Conservation (phyloP, 2,888 invertebrate species). For the Balanococcus diminutus region DNA sequence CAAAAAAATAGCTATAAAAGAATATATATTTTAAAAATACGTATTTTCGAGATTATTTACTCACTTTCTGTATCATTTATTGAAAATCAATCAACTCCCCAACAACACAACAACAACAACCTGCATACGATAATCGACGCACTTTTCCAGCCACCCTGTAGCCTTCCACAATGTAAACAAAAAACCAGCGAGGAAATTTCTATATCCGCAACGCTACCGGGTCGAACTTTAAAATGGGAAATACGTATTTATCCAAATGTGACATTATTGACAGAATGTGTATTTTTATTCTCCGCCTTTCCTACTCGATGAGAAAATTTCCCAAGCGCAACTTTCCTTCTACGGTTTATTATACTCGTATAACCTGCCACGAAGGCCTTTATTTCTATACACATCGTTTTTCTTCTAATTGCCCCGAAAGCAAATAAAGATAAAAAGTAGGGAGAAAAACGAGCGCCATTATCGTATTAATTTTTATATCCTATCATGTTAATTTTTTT, state of each 20-base stretch:
- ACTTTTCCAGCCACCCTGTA: not conserved
- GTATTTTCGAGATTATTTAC: too few relatives aligned
- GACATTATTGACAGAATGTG: not conserved
- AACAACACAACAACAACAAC: too few relatives aligned
- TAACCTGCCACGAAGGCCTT: too few relatives aligned
- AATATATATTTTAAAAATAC: too few relatives aligned
- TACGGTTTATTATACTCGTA: not conserved
- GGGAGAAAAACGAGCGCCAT: not conserved
- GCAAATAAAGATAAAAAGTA: not conserved
- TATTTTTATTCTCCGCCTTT: not conserved
- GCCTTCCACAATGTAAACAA: too few relatives aligned
- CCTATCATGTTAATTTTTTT: not conserved
- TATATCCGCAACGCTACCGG: not conserved
- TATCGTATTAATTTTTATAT: constrained; percentile 3
- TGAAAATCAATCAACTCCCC: too few relatives aligned
- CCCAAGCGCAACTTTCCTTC: not conserved
- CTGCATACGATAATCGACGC: too few relatives aligned
- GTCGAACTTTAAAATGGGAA: not conserved
- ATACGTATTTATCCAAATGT: not conserved
- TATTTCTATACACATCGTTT: not conserved
- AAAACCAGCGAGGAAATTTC: not conserved
- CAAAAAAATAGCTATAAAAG: too few relatives aligned
- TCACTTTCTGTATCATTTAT: too few relatives aligned
- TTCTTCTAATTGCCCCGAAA: not conserved
- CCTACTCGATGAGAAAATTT: not conserved